Evolutionary conservation across 2,113 vertebrate species (phyloP).

Genomic region (Burhinus bistriatus): DNA sequence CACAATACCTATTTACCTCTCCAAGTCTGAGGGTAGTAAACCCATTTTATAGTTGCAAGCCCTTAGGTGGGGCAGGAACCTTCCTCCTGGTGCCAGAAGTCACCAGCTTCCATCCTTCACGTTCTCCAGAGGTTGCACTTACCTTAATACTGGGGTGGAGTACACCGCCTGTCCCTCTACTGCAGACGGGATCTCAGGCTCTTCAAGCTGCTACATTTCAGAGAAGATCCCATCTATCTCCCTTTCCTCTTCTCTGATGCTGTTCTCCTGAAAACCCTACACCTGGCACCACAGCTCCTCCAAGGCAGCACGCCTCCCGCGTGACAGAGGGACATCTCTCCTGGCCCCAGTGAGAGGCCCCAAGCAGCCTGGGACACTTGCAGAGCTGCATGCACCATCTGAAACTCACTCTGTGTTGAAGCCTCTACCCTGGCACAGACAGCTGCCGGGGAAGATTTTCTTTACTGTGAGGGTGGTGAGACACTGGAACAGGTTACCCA

Average conservation of each 20-base stretch:
- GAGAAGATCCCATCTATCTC: neutral
- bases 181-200: neutral
- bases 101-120: neutral
- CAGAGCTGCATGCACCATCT: neutral
- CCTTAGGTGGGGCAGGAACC: neutral
- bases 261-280: neutral
- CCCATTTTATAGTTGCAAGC: neutral
- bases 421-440: rapidly evolving
- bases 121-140: neutral
- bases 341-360: neutral
- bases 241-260: neutral
- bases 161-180: rapidly evolving
- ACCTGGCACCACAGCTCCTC: neutral
- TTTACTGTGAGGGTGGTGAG: neutral
- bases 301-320: neutral
- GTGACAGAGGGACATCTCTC: neutral
- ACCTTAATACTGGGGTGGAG: neutral
- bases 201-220: neutral
- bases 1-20: neutral
- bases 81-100: neutral
- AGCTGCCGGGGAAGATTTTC: neutral
- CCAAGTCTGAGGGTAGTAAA: neutral
- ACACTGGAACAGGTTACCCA: neutral
- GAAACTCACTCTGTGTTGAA: neutral
- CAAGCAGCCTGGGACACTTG: neutral